A percentile compares a stretch with the other conserved stretches of the same genome.
These are phyloP conservation scores for Eulemur rufifrons DNA, from an alignment of 2,113 vertebrate species.

Conservation along the genomic window DNA sequence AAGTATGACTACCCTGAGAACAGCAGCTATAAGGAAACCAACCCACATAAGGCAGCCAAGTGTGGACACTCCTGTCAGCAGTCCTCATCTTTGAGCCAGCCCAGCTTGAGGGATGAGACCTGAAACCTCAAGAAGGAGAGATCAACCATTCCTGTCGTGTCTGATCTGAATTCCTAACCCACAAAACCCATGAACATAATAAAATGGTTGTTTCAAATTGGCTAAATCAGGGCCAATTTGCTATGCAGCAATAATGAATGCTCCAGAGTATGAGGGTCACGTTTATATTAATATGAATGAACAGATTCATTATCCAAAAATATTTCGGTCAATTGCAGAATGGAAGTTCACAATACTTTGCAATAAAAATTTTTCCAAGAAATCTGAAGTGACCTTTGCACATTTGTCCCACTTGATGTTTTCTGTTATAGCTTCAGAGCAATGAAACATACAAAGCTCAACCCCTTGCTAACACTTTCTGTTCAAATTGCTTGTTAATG, in stretches of 20 bases:
- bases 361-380: background rate
- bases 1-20: background rate
- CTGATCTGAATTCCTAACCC: background rate
- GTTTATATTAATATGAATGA: background rate
- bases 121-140: background rate
- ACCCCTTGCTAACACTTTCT: background rate
- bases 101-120: background rate
- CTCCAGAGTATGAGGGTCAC: background rate
- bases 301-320: background rate
- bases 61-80: background rate
- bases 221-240: background rate
- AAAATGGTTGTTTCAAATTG: constrained; percentile 28
- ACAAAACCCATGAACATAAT: background rate
- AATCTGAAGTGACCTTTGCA: background rate
- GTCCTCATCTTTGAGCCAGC: background rate
- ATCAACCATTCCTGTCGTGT: background rate
- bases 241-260: background rate
- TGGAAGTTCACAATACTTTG: background rate
- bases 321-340: background rate
- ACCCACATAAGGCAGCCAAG: background rate
- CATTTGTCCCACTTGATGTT: background rate
- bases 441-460: background rate
- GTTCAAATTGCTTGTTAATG: background rate
- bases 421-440: background rate
- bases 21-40: background rate